Conservation (phyloP, 2,797 vertebrate species). For the Syngnathus acus region DNA sequence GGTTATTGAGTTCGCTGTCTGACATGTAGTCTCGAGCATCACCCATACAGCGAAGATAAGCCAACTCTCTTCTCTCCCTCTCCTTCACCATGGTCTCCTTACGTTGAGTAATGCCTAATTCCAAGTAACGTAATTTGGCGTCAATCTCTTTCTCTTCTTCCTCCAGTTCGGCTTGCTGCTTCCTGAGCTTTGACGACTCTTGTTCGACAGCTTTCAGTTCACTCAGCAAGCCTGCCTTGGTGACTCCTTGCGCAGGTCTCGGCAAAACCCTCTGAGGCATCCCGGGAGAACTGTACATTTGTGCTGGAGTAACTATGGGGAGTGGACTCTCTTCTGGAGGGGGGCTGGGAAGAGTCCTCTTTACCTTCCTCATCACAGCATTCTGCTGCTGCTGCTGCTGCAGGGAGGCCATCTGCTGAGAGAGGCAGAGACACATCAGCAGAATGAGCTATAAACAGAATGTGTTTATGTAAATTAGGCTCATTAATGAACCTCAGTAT, state of each 20-base stretch:
- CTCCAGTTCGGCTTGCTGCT: constrained; percentile 96
- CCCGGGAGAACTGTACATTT: constrained; percentile 84
- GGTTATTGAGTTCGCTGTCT: constrained; percentile 93
- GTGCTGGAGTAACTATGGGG: constrained; percentile 84
- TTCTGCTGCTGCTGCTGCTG: constrained; percentile 89
- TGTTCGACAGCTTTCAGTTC: constrained; percentile 96
- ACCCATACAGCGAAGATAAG: constrained; percentile 83
- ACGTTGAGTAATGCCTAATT: constrained; percentile 92
- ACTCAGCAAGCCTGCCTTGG: constrained; percentile 87
- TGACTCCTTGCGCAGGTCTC: constrained; percentile 74
- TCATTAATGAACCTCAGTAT: constrained; percentile 41
- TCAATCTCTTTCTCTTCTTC: constrained; percentile 99
- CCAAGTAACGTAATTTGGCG: constrained; percentile 93
- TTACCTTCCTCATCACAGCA: constrained; percentile 92
- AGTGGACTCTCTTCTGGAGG: constrained; percentile 91
- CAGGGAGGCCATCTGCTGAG: constrained; percentile 81
- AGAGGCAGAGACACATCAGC: constrained; percentile 51
- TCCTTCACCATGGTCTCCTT: constrained; percentile 96
- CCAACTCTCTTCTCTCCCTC: constrained; percentile 81
- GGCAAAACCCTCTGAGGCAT: constrained; percentile 79
- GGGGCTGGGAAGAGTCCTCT: constrained; percentile 95
- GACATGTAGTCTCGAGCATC: constrained; percentile 94
- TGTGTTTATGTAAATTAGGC: constrained; percentile 50
- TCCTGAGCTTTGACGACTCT: constrained; percentile 94
- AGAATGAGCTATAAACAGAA: constrained; percentile 54